Evolutionary conservation across 2,113 vertebrate species (phyloP).

Genomic region (Pteropus alecto): DNA sequence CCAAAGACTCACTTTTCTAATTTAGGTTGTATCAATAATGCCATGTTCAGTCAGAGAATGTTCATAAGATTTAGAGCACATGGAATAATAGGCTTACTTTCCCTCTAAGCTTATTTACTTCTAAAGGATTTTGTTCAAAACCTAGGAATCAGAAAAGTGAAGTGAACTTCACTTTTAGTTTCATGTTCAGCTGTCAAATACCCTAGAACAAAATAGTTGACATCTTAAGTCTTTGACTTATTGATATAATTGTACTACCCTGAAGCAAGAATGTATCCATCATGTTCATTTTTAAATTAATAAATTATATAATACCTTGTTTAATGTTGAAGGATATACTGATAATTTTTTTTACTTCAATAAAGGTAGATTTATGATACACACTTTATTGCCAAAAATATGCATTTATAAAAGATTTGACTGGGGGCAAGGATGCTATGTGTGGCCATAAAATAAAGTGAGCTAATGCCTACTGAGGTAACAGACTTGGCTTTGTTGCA

Average conservation of each 20-base stretch:
- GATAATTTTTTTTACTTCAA: not conserved
- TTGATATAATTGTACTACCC: not conserved
- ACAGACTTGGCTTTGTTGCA: not conserved
- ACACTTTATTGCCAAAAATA: conserved; percentile 25
- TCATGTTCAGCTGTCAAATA: not conserved
- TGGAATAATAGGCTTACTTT: not conserved
- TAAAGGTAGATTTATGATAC: not conserved
- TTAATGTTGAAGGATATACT: not conserved
- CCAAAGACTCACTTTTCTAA: not conserved
- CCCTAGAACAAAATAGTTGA: not conserved
- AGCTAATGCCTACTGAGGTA: not conserved
- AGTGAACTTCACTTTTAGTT: not conserved
- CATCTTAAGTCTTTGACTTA: not conserved
- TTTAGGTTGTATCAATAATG: not conserved
- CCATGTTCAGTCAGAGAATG: not conserved
- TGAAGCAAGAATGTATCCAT: not conserved
- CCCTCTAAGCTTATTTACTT: not conserved
- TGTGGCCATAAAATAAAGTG: not conserved
- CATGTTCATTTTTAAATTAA: not conserved
- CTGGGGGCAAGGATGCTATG: not conserved
- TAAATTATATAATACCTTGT: not conserved
- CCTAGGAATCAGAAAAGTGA: not conserved
- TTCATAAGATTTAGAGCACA: not conserved
- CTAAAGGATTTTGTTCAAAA: not conserved
- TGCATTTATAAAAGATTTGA: conserved; percentile 13